These are phyloP conservation scores for Rapana venosa DNA, from an alignment of 2,888 invertebrate genomes.

Conservation along the genomic window DNA sequence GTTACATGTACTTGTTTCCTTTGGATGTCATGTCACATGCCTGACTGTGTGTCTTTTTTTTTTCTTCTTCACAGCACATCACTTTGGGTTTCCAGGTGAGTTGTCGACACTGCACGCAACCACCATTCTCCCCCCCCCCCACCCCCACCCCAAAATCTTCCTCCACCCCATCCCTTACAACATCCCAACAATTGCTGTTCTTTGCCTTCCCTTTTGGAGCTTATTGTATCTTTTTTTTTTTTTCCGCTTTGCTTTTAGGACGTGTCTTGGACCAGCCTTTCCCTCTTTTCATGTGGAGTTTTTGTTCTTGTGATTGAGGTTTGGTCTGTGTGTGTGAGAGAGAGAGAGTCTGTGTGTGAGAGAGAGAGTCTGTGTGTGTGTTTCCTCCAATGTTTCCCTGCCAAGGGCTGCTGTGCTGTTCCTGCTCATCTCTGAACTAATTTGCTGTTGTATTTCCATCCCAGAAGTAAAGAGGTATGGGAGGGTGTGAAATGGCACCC, in stretches of 20 bases:
- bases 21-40: background rate
- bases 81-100: constrained; percentile 36
- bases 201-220: background rate
- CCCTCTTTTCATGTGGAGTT: background rate
- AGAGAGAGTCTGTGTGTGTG: too few species aligned
- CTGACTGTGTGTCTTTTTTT: constrained; percentile 6
- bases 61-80: constrained; percentile 31
- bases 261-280: background rate
- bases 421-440: too few species aligned
- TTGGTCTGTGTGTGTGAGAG: too few species aligned
- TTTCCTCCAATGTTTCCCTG: too few species aligned
- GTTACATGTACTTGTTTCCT: background rate
- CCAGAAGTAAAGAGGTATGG: too few species aligned
- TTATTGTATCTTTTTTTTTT: background rate
- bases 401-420: too few species aligned
- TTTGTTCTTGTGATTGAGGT: too few species aligned
- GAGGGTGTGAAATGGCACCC: background rate
- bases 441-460: too few species aligned
- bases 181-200: background rate
- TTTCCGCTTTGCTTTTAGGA: background rate
- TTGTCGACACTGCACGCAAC: constrained; percentile 14
- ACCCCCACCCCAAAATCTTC: background rate
- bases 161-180: background rate
- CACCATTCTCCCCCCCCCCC: background rate
- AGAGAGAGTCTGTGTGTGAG: too few species aligned